phyloP scores from a whole-genome alignment of 2,888 invertebrate genomes.

The Nebria salina region DNA sequence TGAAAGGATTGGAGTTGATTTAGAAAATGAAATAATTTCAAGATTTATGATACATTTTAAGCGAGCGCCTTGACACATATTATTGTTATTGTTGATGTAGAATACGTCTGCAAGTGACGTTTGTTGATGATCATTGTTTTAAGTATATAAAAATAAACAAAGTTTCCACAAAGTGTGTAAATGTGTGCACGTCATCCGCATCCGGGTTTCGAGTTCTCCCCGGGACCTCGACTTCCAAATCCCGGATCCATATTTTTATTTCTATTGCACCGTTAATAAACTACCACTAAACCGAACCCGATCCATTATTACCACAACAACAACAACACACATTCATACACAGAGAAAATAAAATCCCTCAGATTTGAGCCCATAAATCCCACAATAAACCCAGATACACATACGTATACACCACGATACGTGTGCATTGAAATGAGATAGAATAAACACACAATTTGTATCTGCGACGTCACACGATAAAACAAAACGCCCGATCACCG shows the following conservation, averaged over 20 bases:
- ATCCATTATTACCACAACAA: neutral
- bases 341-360: neutral
- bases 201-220: neutral
- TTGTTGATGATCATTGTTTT: too few relatives aligned
- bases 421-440: neutral
- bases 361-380: neutral
- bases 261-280: neutral
- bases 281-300: neutral
- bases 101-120: too few relatives aligned
- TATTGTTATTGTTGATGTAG: too few relatives aligned
- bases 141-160: too few relatives aligned
- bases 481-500: neutral
- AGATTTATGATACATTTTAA: neutral
- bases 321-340: neutral
- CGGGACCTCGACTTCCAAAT: neutral
- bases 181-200: too few relatives aligned
- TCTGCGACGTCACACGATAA: neutral
- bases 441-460: constrained; percentile 1
- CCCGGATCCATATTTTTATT: neutral
- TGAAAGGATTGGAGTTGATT: neutral
- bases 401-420: neutral
- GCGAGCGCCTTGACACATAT: neutral
- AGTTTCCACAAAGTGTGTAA: too few relatives aligned
- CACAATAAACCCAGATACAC: neutral
- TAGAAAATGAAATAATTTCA: neutral